These are phyloP conservation scores for Drosophila hydei DNA, from an alignment of 1,140 invertebrate genomes.

Conservation along the genomic window DNA sequence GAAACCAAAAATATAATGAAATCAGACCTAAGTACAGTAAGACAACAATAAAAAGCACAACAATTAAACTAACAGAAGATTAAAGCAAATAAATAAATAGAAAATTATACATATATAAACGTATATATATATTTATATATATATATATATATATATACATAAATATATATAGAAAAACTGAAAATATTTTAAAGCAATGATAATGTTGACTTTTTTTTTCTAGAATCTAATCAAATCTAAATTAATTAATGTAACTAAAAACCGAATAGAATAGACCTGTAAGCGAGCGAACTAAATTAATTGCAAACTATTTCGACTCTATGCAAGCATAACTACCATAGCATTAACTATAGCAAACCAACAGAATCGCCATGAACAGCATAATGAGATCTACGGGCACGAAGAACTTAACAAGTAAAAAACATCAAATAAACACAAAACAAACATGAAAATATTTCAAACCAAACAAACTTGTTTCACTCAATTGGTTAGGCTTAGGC, in stretches of 20 bases:
- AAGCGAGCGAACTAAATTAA: slow-evolving; percentile 36
- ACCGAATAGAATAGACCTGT: slow-evolving; percentile 25
- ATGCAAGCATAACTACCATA: slow-evolving; percentile 53
- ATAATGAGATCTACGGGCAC: slow-evolving; percentile 1
- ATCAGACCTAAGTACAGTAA: slow-evolving; percentile 15
- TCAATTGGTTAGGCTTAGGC: too few relatives aligned
- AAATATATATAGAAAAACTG: slow-evolving; percentile 34
- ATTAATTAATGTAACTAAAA: slow-evolving; percentile 38
- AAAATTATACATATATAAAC: not conserved
- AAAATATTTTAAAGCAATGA: slow-evolving; percentile 76
- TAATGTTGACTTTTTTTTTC: slow-evolving; percentile 60
- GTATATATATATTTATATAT: not conserved
- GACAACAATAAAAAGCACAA: slow-evolving; percentile 23
- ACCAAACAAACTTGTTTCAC: slow-evolving; percentile 11
- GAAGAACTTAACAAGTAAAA: slow-evolving; percentile 31
- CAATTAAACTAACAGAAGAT: slow-evolving; percentile 20
- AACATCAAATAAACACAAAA: slow-evolving; percentile 72
- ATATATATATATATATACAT: not conserved
- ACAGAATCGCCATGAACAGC: slow-evolving; percentile 6
- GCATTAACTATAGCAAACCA: slow-evolving; percentile 41
- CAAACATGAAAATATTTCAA: slow-evolving; percentile 76
- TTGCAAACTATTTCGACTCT: slow-evolving; percentile 52
- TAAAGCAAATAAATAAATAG: slow-evolving; percentile 24
- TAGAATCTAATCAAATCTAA: slow-evolving; percentile 48
- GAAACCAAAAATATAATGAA: not conserved